These are phyloP conservation scores for Conistra vaccinii DNA, from an alignment of 2,888 invertebrate genomes.

Conservation along the genomic window DNA sequence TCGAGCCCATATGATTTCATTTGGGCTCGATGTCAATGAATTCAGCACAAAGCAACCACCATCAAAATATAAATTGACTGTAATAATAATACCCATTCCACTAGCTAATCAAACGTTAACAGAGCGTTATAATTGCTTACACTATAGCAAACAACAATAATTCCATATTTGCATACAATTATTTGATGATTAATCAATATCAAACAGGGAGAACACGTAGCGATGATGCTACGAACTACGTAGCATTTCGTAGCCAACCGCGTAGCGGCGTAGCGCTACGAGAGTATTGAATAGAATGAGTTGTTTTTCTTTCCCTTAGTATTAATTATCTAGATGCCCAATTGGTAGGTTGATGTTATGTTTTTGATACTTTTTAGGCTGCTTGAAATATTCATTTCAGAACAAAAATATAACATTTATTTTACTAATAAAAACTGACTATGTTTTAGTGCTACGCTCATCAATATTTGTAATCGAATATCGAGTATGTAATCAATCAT, in stretches of 20 bases:
- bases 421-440: background rate
- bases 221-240: conserved; percentile 39
- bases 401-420: background rate
- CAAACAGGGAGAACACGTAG: conserved; percentile 38
- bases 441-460: conserved; percentile 1
- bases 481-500: conserved; percentile 2
- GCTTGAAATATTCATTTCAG: conserved; percentile 6
- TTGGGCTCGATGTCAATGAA: no score
- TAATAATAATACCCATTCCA: conserved; percentile 15
- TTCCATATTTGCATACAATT: conserved; percentile 51
- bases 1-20: background rate
- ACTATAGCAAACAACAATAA: conserved; percentile 45
- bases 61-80: conserved; percentile 29
- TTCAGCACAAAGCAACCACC: background rate
- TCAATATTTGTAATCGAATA: conserved; percentile 7
- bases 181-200: conserved; percentile 62
- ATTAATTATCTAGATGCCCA: no score
- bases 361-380: background rate
- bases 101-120: conserved; percentile 29
- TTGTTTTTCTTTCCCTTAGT: background rate
- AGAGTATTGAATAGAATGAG: conserved; percentile 10
- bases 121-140: conserved; percentile 51
- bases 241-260: conserved; percentile 46
- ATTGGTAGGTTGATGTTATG: background rate
- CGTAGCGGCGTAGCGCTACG: conserved; percentile 43